Base-by-base conservation (phyloP, 2,797 vertebrate species). In the Typhlichthys eigenmanni region DNA sequence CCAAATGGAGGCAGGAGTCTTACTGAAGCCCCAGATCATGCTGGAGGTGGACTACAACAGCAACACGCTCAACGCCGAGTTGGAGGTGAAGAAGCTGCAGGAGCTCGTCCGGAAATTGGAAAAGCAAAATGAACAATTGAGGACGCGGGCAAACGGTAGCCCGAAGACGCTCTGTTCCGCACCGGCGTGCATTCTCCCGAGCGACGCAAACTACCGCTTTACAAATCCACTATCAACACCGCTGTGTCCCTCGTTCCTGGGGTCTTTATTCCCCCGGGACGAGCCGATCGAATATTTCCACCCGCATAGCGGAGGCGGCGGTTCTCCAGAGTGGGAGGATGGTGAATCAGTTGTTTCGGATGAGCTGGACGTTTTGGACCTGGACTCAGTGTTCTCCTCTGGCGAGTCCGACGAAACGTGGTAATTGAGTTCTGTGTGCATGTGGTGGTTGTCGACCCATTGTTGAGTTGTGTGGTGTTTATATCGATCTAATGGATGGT, bases 11-110 rank as follows among this genome's bases (percentile, higher is more conserved):
- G 90, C 92, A 0, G 90, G 87, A 7, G 76, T 92, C 64, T 69
- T 80, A 55, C 71, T 80, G 57, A 88, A 86, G 57, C 83, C 80
- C 68, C 82, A 68, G 62, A 75, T 92, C 56, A 88, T 93, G 91
- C 83, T 90, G 74, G 94, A 94, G 83, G 89, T 92, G 85, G 92
- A 94, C 76, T 87, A 89, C 80, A 87, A 90, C 69, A 89, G 84
- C 69, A 86, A 85, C 86, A 71, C 71, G 60, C 85, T 92, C 82
- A 93, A 87, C 82, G 94, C 94, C 1, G 95, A 96, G 90, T 86
- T 95, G 89, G 95, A 97, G 92, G 94, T 96, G 88, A 94, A 92
- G 90, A 97, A 95, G 92, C 95, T 97, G 80, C 95, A 96, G 90
- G 93, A 96, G 88, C 93, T 97, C 78, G 95, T 97, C 51, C 90